These are phyloP conservation scores for Corydoras maculifer DNA, from an alignment of 2,113 vertebrate genomes.

Conservation along the genomic window DNA sequence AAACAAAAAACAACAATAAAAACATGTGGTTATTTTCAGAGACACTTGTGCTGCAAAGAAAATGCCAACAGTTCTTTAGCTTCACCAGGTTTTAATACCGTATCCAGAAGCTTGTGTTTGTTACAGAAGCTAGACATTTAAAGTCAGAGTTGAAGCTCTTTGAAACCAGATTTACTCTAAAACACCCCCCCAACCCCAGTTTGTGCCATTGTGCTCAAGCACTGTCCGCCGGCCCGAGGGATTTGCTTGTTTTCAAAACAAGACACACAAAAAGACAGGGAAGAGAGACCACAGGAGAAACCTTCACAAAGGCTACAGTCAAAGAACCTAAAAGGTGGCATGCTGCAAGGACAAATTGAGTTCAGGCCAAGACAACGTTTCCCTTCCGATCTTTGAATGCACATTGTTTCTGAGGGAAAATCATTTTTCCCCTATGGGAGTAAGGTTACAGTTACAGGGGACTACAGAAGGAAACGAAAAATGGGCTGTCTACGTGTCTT, in stretches of 20 bases:
- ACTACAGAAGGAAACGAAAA: slow-evolving; percentile 13
- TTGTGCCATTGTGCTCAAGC: slow-evolving; percentile 12
- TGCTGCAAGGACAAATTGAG: not conserved
- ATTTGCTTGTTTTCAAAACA: slow-evolving; percentile 33
- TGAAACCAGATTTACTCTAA: slow-evolving; percentile 12
- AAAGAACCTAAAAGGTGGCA: slow-evolving; percentile 1
- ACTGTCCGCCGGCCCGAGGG: slow-evolving; percentile 6
- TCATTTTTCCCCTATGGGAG: slow-evolving; percentile 21
- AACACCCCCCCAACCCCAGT: not conserved
- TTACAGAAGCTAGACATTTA: not conserved
- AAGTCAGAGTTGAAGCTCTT: slow-evolving; percentile 8
- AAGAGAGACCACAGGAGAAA: slow-evolving; percentile 22
- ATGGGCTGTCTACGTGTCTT: slow-evolving; percentile 20
- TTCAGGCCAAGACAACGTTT: not conserved
- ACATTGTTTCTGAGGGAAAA: slow-evolving; percentile 31
- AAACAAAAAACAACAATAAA: not conserved
- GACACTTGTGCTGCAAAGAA: too few species aligned
- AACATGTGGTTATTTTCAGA: not conserved
- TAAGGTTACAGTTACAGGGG: slow-evolving; percentile 1
- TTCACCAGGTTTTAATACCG: not conserved
- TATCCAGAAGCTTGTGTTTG: slow-evolving; percentile 1
- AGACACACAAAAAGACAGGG: slow-evolving; percentile 5
- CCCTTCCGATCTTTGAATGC: not conserved
- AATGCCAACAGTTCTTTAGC: too few species aligned
- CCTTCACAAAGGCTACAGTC: slow-evolving; percentile 9